Base-by-base conservation (phyloP, 1,140 invertebrate genomes). In the Halyomorpha halys region DNA sequence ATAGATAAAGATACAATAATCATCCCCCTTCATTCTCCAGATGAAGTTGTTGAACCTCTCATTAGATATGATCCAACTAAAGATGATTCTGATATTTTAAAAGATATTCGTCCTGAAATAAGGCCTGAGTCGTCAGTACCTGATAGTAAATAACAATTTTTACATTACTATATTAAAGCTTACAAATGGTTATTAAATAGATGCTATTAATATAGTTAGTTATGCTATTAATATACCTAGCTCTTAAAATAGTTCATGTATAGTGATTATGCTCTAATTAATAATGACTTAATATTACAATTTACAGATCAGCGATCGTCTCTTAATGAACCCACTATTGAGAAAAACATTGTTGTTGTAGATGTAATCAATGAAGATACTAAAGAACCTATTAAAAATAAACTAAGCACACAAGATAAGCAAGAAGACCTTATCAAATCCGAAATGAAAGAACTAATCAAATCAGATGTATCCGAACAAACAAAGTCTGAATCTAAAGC, bases 11-110 rank as follows among this genome's bases (percentile, higher is more conserved):
- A 70, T 23, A 47, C 75, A 59, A 78, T 80, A 51, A 76, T 78
- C 34, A 80, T 80, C 64, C 78, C 78, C 6, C 72, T 80, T 56
- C 78, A 77, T 68, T 80, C 78, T 2, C 78, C 78, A 0, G 78
- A 78, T 65, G 23, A 69, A 56, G 53, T 67, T 4, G 59, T 62
- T 2, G 63, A 66, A 39, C 67, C 65, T 1, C 44, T 66, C 16
- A 59, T 68, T n/a, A 59, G 53, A 56, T 56, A 56, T 25, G 53
- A 56, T 21, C 53, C 53, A 61, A 9, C 19, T 3, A 56, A 56
- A 25, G 53, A 56, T 16, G 8, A 56, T 16, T 23, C 18, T 25
- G 53, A 56, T 25, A 19, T 39, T 39, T 39, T 39, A 9, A 39
- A 39, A 13, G 34, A 39, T 39, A 39, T 39, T 13, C 34, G 34